Evolutionary conservation across 1,140 invertebrate genomes (phyloP).

Genomic region (Panonychus citri): DNA sequence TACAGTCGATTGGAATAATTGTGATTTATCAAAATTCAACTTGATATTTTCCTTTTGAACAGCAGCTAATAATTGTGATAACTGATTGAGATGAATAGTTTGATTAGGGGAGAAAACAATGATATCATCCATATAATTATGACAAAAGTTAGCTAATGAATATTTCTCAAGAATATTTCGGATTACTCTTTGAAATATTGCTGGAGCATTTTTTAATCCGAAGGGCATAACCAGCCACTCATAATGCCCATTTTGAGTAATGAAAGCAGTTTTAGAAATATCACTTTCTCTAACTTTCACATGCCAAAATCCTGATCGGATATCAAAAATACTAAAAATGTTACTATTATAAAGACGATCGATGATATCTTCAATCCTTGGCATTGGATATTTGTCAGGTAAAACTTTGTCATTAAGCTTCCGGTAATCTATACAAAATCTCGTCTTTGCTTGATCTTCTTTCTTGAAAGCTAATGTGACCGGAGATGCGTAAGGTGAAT

Average conservation of each 20-base stretch:
- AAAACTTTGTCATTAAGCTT: neutral
- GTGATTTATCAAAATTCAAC: conserved; percentile 11
- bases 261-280: conserved; percentile 25
- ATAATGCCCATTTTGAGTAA: conserved; percentile 20
- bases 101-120: conserved; percentile 16
- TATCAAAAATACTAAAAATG: conserved; percentile 25
- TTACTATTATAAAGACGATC: conserved; percentile 17
- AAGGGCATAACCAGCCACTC: conserved; percentile 24
- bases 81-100: conserved; percentile 5
- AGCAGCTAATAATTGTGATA: conserved; percentile 2
- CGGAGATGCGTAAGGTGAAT: neutral
- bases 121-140: conserved; percentile 21
- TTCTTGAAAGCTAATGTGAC: neutral
- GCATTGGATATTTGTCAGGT: conserved; percentile 12
- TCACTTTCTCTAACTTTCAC: conserved; percentile 19
- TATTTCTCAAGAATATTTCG: neutral
- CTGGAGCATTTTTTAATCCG: conserved; percentile 17
- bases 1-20: conserved; percentile 2
- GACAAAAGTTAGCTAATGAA: conserved; percentile 13
- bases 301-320: conserved; percentile 26
- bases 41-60: neutral
- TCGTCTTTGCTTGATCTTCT: neutral
- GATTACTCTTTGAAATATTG: conserved; percentile 18
- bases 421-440: neutral
- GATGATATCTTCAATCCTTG: conserved; percentile 20